phyloP scores from a whole-genome alignment of 1,140 invertebrate genomes.

The Ladona fulva region DNA sequence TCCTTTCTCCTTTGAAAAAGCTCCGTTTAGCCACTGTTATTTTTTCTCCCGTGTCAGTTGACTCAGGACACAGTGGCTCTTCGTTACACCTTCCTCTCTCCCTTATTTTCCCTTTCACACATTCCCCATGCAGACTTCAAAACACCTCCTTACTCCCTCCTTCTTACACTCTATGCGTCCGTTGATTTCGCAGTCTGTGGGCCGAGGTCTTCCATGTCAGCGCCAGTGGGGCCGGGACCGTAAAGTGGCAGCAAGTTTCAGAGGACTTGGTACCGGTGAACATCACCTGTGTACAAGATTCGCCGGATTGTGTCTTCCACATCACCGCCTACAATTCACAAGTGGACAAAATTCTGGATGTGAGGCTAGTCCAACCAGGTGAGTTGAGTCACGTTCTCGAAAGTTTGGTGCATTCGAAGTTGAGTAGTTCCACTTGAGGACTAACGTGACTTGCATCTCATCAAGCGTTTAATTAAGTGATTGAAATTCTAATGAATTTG shows the following conservation, averaged over 20 bases:
- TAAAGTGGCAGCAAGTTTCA: conserved; percentile 95
- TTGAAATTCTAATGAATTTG: no score
- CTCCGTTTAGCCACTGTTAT: not conserved
- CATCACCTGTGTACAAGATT: conserved; percentile 93
- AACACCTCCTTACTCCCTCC: not conserved
- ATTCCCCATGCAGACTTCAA: not conserved
- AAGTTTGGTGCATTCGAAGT: no score
- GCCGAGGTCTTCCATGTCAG: conserved; percentile 96
- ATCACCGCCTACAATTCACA: conserved; percentile 97
- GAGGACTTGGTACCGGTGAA: conserved; percentile 96
- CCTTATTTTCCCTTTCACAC: conserved; percentile 21
- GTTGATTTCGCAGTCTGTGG: conserved; percentile 71
- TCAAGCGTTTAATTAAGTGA: no score
- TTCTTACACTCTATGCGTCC: conserved; percentile 15
- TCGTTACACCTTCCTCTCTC: conserved; percentile 18
- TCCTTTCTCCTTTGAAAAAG: not conserved
- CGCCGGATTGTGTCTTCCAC: conserved; percentile 92
- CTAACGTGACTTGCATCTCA: no score
- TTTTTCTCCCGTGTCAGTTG: not conserved
- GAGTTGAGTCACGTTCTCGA: conserved; percentile 29
- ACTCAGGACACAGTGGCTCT: no score
- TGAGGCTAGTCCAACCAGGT: conserved; percentile 93
- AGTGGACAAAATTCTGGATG: conserved; percentile 95
- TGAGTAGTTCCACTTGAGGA: no score
- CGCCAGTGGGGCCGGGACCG: conserved; percentile 74